phyloP scores from a whole-genome alignment of 2,113 vertebrate genomes.

The Macroglossus sobrinus region DNA sequence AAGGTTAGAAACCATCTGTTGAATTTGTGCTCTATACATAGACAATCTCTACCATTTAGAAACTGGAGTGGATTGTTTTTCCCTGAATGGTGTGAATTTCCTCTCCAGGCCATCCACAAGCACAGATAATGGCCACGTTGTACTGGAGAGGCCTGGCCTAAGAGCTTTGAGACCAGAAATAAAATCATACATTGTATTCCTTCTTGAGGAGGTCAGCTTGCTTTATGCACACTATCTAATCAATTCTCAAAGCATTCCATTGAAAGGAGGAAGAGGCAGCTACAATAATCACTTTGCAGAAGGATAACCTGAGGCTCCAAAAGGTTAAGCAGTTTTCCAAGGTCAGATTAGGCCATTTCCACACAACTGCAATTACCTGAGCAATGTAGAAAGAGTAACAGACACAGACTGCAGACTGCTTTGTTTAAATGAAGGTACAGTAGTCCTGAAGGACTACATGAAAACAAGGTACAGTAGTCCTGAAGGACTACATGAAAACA shows the following conservation, averaged over 20 bases:
- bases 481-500: background rate
- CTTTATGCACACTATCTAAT: conserved; percentile 76
- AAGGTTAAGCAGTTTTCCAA: conserved; percentile 69
- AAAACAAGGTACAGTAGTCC: conserved; percentile 43
- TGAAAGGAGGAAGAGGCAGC: conserved; percentile 58
- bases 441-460: background rate
- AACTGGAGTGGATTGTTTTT: conserved; percentile 74
- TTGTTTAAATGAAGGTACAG: background rate
- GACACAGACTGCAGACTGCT: background rate
- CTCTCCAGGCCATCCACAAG: conserved; percentile 63
- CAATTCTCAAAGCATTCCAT: conserved; percentile 77
- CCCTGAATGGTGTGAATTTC: conserved; percentile 76
- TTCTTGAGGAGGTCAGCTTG: conserved; percentile 64
- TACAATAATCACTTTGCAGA: conserved; percentile 69
- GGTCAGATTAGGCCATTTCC: conserved; percentile 60
- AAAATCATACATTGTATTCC: conserved; percentile 75
- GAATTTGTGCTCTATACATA: conserved; percentile 60
- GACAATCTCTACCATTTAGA: conserved; percentile 74
- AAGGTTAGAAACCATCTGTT: conserved; percentile 74
- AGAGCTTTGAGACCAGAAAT: conserved; percentile 61
- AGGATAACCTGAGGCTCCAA: conserved; percentile 64
- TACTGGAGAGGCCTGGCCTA: conserved; percentile 56
- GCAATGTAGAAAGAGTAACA: background rate
- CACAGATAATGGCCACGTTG: conserved; percentile 69
- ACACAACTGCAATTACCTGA: conserved; percentile 62